These are phyloP conservation scores for Cordylochernes scorpioides DNA, from an alignment of 2,888 invertebrate species.

Conservation along the genomic window DNA sequence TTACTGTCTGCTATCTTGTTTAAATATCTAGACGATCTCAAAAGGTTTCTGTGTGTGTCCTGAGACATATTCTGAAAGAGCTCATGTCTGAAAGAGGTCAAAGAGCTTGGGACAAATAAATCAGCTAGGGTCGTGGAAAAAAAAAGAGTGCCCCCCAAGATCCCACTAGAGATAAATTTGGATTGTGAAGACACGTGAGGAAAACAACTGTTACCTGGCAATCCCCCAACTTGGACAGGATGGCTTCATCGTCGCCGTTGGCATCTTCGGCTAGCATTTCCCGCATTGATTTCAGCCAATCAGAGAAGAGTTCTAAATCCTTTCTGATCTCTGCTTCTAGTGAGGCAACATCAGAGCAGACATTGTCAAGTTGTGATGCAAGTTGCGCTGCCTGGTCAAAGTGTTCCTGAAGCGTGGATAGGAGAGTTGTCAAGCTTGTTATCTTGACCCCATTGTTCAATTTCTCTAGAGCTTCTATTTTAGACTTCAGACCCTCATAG, in stretches of 20 bases:
- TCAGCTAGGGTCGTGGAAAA: not conserved
- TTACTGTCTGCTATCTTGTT: too few species aligned
- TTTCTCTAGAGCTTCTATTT: conserved; percentile 28
- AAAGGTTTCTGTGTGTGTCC: too few species aligned
- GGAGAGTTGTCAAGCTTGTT: conserved; percentile 21
- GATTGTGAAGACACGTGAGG: conserved; percentile 16
- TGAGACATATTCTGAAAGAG: too few species aligned
- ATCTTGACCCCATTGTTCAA: conserved; percentile 30
- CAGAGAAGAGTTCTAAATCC: conserved; percentile 7
- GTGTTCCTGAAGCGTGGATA: conserved; percentile 22
- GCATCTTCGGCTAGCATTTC: conserved; percentile 12
- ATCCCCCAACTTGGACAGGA: conserved; percentile 45
- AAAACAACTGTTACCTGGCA: too few species aligned
- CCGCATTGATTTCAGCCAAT: conserved; percentile 11
- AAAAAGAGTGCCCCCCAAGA: not conserved
- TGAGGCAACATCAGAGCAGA: conserved; percentile 38
- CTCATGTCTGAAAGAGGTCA: not conserved
- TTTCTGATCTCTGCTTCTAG: conserved; percentile 16
- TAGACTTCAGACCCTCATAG: conserved; percentile 45
- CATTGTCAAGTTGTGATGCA: conserved; percentile 42
- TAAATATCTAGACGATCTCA: too few species aligned
- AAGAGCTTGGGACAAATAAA: not conserved
- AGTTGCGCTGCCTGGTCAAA: conserved; percentile 43
- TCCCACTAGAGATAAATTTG: too few species aligned
- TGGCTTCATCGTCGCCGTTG: conserved; percentile 34